These are phyloP conservation scores for Caenorhabditis becei DNA, from an alignment of 2,888 invertebrate species.

Conservation along the genomic window DNA sequence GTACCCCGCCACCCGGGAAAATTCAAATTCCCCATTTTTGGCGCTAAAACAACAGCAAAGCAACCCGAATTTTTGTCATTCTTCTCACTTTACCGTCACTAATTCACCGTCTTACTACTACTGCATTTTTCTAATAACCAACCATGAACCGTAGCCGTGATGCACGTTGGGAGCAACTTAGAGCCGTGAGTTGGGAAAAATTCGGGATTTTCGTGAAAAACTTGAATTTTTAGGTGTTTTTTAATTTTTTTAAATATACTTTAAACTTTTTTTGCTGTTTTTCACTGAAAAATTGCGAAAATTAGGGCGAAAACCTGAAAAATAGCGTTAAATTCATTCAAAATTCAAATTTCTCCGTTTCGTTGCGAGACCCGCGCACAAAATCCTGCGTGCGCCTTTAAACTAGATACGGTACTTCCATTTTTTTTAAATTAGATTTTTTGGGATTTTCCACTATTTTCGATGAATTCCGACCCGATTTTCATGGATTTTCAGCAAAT, in stretches of 20 bases:
- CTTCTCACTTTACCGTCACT: background rate
- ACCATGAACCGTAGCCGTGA: conserved; percentile 25
- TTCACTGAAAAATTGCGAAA: background rate
- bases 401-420: background rate
- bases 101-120: background rate
- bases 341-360: background rate
- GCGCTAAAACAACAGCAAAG: background rate
- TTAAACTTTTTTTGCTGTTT: no score
- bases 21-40: no score
- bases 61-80: background rate
- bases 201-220: background rate
- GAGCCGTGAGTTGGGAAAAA: conserved; percentile 40
- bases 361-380: background rate
- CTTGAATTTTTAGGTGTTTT: background rate
- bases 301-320: background rate
- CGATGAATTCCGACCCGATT: background rate
- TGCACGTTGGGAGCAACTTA: conserved; percentile 44
- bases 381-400: background rate
- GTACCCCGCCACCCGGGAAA: no score
- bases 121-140: background rate
- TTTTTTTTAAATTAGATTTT: background rate
- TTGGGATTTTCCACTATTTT: background rate
- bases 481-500: background rate
- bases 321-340: background rate
- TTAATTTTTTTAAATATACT: no score